Conservation (phyloP, 2,797 vertebrate genomes). For the Bucorvus abyssinicus region DNA sequence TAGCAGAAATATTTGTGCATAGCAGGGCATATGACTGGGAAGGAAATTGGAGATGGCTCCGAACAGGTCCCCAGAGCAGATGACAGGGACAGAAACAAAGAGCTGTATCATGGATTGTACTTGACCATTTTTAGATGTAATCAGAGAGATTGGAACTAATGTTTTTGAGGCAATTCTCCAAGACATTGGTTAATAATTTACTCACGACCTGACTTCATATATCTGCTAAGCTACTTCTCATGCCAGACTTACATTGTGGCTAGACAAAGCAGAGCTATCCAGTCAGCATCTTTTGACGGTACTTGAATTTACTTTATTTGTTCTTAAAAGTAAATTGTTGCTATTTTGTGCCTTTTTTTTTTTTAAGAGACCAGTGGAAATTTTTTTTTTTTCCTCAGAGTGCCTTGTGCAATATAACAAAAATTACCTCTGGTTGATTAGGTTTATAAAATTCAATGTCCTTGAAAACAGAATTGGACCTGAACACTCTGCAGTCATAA, state of each 20-base stretch:
- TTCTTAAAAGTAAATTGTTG: background rate
- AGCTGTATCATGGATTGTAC: background rate
- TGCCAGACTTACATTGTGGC: background rate
- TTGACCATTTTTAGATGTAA: background rate
- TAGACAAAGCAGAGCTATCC: background rate
- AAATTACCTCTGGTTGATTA: background rate
- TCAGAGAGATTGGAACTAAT: background rate
- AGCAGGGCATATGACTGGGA: background rate
- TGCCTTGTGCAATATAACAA: background rate
- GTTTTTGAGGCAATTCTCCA: background rate
- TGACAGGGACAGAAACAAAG: background rate
- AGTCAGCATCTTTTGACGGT: background rate
- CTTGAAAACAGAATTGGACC: background rate
- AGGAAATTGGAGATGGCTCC: background rate
- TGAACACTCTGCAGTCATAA: background rate
- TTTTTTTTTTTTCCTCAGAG: background rate
- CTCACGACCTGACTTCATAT: background rate
- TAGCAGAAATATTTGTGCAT: background rate
- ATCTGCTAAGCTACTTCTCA: background rate
- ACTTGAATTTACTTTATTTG: background rate
- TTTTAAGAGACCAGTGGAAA: background rate
- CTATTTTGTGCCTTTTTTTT: background rate
- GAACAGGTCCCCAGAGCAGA: background rate
- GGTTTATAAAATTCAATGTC: background rate
- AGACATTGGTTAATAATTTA: background rate